Evolutionary conservation across 2,888 invertebrate genomes (phyloP), one percentile per base, ranked within the genome.

Genomic region (Drosophila limbata): DNA sequence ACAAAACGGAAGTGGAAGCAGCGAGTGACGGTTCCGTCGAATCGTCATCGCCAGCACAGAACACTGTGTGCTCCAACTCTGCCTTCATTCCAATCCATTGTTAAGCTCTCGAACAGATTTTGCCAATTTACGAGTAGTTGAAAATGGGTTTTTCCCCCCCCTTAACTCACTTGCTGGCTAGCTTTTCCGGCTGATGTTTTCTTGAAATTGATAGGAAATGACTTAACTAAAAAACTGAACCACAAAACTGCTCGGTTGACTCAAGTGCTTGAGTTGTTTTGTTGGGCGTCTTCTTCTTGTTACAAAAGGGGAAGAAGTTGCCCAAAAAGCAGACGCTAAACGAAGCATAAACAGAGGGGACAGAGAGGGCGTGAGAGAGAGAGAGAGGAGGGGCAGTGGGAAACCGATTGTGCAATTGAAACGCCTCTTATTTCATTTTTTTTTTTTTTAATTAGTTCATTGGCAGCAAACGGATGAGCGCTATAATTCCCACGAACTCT

Each of bases 401-500:
- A 37, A n/a, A 47, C 44, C 37, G 68, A 59, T 74, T 72, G 69
- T 66, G 72, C 76, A 84, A 82, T 80, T 78, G 76, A 82, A 81
- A 70, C 51, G 35, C 51, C 21, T 33, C 50, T 31, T n/a, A 5
- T 21, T 15, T 28, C 8, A 10, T 37, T 15, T 42, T 42, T 70
- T 35, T 70, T 55, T 55, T 52, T 72, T 82, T 84, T 86, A 90
- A 90, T 88, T 88, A 88, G 89, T 80, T 81, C 86, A 76, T 78
- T 83, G 77, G 81, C 79, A 73, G 71, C 65, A 47, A 25, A 52
- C 56, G 67, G 21, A 63, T 52, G 81, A 13, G 84, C 69, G 89
- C 79, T 69, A 84, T 82, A 79, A 75, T 89, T 89, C 89, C 82
- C 89, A 90, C 88, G 90, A 88, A 81, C 66, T 76, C 66, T 3